Conservation (phyloP, 2,888 invertebrate genomes). For the Linyphia triangularis region DNA sequence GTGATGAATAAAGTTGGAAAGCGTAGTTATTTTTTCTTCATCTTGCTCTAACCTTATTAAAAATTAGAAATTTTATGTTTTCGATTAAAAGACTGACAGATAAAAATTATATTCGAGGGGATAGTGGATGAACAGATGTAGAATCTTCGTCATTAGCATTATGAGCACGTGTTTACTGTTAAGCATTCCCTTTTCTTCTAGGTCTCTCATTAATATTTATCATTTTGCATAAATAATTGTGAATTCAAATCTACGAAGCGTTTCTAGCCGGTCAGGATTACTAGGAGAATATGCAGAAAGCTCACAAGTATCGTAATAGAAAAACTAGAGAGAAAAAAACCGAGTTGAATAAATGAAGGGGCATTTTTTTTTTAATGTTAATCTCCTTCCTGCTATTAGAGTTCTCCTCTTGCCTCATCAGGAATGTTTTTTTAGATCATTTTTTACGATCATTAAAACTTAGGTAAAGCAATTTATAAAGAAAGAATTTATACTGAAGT, state of each 20-base stretch:
- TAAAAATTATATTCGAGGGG: constrained; percentile 12
- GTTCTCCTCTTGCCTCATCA: neutral
- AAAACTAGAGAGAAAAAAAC: constrained; percentile 1
- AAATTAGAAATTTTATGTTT: neutral
- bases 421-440: neutral
- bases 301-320: neutral
- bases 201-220: constrained; percentile 73
- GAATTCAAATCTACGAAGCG: constrained; percentile 40
- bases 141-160: constrained; percentile 59
- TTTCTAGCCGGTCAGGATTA: constrained; percentile 38
- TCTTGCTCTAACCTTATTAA: too few relatives aligned
- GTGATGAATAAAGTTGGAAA: too few relatives aligned
- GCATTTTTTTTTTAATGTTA: constrained; percentile 61
- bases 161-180: constrained; percentile 55
- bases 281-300: constrained; percentile 26
- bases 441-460: neutral
- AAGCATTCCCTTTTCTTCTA: constrained; percentile 18
- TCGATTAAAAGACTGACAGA: neutral
- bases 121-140: constrained; percentile 36
- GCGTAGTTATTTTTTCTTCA: too few relatives aligned
- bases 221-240: constrained; percentile 75
- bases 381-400: constrained; percentile 35
- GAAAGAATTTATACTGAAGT: neutral
- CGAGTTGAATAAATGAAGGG: constrained; percentile 49
- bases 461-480: neutral